These are phyloP conservation scores for Maccullochella peelii DNA, from an alignment of 2,113 vertebrate species.

Conservation along the genomic window DNA sequence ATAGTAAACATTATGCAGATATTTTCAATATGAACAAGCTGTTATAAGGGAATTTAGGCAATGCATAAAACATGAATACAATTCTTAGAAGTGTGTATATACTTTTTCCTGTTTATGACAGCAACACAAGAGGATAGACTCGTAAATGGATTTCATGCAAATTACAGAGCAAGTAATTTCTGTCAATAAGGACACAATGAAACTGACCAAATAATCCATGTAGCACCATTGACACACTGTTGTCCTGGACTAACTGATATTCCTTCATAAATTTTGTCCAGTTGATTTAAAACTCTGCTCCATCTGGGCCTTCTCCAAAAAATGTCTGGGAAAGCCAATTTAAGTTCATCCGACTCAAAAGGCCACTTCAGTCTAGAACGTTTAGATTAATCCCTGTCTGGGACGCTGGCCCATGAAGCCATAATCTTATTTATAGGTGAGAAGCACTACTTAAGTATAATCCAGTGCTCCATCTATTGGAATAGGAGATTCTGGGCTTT, in stretches of 20 bases:
- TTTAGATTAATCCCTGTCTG: slow-evolving; percentile 11
- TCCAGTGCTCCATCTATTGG: slow-evolving; percentile 13
- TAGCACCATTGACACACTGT: slow-evolving; percentile 1
- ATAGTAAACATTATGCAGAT: too few relatives aligned
- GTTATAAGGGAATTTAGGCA: neutral
- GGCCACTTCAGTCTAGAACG: neutral
- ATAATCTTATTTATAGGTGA: slow-evolving; percentile 33
- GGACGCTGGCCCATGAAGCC: neutral
- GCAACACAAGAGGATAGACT: neutral
- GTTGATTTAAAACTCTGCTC: neutral
- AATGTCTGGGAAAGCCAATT: slow-evolving; percentile 6
- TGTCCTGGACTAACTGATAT: neutral
- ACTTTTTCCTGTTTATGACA: neutral
- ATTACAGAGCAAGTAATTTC: neutral
- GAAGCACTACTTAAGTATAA: slow-evolving; percentile 16
- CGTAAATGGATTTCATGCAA: slow-evolving; percentile 11
- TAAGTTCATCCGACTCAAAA: slow-evolving; percentile 28
- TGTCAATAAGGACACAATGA: neutral
- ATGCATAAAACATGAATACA: neutral
- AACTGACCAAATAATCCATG: neutral
- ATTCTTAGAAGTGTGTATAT: neutral
- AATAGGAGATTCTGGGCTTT: neutral
- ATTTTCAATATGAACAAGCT: neutral
- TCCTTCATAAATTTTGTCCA: neutral
- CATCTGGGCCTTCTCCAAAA: neutral